phyloP scores from a whole-genome alignment of 2,113 vertebrate genomes.

The Rhea americana region DNA sequence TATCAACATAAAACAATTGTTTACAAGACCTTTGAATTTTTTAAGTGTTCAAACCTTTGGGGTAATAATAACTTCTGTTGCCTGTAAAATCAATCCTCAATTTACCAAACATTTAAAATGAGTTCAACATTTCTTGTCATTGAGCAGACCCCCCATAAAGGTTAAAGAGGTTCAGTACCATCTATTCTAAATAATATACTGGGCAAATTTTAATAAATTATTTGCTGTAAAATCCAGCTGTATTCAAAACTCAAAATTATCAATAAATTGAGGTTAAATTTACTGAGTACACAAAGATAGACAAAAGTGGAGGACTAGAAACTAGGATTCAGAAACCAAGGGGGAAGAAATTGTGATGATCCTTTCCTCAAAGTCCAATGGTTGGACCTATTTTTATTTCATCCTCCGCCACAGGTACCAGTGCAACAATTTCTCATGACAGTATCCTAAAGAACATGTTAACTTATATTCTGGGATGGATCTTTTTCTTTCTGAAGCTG shows the following conservation, averaged over 20 bases:
- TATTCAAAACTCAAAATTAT: neutral
- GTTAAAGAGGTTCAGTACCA: neutral
- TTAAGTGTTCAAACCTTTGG: neutral
- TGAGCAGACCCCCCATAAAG: neutral
- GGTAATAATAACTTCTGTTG: neutral
- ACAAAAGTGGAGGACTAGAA: neutral
- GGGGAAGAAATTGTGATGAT: neutral
- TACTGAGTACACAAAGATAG: neutral
- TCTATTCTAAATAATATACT: neutral
- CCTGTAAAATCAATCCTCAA: neutral
- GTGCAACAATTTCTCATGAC: neutral
- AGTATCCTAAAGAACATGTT: neutral
- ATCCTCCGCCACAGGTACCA: neutral
- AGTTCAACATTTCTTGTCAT: neutral
- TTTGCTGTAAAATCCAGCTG: neutral
- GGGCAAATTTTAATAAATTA: neutral
- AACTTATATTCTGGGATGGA: neutral
- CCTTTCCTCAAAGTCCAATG: neutral
- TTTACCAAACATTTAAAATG: neutral
- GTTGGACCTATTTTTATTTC: neutral
- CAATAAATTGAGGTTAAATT: neutral
- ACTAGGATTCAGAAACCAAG: neutral
- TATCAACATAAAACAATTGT: neutral
- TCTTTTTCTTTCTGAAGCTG: neutral
- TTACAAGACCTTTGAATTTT: neutral